Base-by-base conservation (phyloP, 2,797 vertebrate species). In the Gouania willdenowi region DNA sequence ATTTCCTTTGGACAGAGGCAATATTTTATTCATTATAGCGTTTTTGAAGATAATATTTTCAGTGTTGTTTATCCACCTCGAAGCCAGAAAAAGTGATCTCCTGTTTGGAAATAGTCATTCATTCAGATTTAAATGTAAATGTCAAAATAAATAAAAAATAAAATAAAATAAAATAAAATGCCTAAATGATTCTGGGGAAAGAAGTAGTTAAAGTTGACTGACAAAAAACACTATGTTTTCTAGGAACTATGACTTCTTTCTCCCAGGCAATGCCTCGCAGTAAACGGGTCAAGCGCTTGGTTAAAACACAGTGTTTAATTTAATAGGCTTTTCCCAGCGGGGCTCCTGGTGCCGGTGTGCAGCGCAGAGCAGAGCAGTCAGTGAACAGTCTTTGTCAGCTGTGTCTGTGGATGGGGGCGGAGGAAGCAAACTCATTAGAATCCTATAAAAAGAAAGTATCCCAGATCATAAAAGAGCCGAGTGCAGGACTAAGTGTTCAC, bases 371-470 rank as follows among this genome's bases (percentile, higher is more conserved):
- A n/a, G n/a, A n/a, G n/a, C n/a, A n/a, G n/a, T n/a, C n/a, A n/a
- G n/a, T n/a, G n/a, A n/a, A 89, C 79, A 67, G 54, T 63, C 81
- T 81, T 78, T 83, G 91, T 91, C 84, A 72, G 69, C 77, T 39
- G 51, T 75, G 72, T 69, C 77, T 39, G 51, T 75, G 72, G 56
- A 83, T 81, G 75, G 85, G 85, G 88, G 89, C 83, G 86, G 91
- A 86, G 76, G 80, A 79, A 86, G 82, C 66, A 57, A 77, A 66
- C 53, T 74, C 78, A 81, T 85, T 83, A 88, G 66, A 50, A 75
- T 71, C 82, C 84, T 88, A 84, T 87, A 90, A 89, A 90, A 90
- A 89, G 88, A 77, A 48, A 66, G 78, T 66, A 84, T 79, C 83
- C 66, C 74, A 81, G 83, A 84, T 85, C 79, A 87, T 86, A 85